Evolutionary conservation across 2,888 invertebrate species (phyloP), one percentile per base, ranked within the genome.

Genomic region (Aradus depressus): DNA sequence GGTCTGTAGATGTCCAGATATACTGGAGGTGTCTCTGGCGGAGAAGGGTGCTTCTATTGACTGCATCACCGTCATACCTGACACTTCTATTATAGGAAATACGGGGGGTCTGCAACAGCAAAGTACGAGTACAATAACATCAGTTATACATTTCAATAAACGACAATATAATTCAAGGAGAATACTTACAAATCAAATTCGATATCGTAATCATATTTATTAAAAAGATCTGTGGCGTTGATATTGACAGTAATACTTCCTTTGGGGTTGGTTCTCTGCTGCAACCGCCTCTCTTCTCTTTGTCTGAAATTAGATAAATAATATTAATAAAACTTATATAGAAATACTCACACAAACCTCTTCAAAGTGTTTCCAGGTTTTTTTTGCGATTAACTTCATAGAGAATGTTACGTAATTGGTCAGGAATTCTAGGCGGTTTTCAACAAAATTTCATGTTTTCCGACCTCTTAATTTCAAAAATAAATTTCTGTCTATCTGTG

Each of bases 41-140:
- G 92, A 91, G 21, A 96, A 71, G 0, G 95, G 95, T 39, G 90
- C 86, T 67, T 96, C 93, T 41, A 96, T 87, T 0, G 92, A 91
- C 66, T 95, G 93, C 18, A 82, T 79, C 64, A 95, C 84, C 39
- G 83, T 84, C 85, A 95, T 90, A 8, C 87, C 87, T n/a, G 86
- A 89, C 26, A 95, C 80, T 72, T 95, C 93, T 58, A 95, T 74
- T 54, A 72, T 77, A 12, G 91, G 89, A 62, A 87, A 69, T 19
- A 37, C 25, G 26, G 12, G 8, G 32, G 16, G 16, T 21, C 47
- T 47, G 26, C 12, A 37, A 3, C 35, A 5, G n/a, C 45, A 34
- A 52, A 28, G 22, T 35, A 16, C 23, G 32, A 18, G 22, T 14
- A 38, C 21, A 22, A 38, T n/a, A n/a, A 22, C 21, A 38, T 22